Conservation (phyloP, 1,140 invertebrate species). For the Eciton burchellii region DNA sequence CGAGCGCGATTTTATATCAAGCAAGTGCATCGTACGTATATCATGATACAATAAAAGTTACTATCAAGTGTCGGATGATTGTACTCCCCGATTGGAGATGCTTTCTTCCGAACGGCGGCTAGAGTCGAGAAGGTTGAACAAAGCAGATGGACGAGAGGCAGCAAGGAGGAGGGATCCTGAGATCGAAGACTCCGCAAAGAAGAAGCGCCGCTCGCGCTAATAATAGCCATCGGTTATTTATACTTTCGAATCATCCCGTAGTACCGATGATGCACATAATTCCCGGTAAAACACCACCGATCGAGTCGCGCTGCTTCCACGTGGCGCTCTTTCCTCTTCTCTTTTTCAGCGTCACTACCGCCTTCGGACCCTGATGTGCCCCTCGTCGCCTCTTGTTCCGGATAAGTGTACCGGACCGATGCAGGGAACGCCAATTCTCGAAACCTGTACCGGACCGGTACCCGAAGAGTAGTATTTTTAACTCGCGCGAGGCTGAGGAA, state of each 20-base stretch:
- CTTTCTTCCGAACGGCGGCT: not conserved
- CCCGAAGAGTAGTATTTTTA: constrained; percentile 68
- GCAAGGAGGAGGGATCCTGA: constrained; percentile 30
- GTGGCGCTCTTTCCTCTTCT: constrained; percentile 35
- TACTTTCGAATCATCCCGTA: constrained; percentile 46
- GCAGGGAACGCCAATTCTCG: constrained; percentile 49
- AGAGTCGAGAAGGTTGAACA: constrained; percentile 4
- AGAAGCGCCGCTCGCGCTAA: constrained; percentile 46
- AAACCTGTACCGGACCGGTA: constrained; percentile 60
- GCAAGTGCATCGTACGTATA: not conserved
- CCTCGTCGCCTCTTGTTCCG: constrained; percentile 29
- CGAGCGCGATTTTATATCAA: too few relatives aligned
- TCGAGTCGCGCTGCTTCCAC: not conserved
- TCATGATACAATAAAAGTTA: not conserved
- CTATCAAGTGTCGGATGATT: not conserved
- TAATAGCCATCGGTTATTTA: constrained; percentile 51
- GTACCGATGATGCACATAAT: constrained; percentile 26
- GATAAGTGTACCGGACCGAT: constrained; percentile 10
- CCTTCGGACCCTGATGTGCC: not conserved
- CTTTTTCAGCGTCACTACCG: not conserved
- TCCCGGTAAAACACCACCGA: constrained; percentile 21
- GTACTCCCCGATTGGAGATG: not conserved
- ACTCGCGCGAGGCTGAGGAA: constrained; percentile 51
- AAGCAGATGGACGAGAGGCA: constrained; percentile 40
- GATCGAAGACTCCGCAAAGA: constrained; percentile 52